phyloP scores from a whole-genome alignment of 37 sponge, comb jelly and placozoan genomes.

The Ianthella basta region DNA sequence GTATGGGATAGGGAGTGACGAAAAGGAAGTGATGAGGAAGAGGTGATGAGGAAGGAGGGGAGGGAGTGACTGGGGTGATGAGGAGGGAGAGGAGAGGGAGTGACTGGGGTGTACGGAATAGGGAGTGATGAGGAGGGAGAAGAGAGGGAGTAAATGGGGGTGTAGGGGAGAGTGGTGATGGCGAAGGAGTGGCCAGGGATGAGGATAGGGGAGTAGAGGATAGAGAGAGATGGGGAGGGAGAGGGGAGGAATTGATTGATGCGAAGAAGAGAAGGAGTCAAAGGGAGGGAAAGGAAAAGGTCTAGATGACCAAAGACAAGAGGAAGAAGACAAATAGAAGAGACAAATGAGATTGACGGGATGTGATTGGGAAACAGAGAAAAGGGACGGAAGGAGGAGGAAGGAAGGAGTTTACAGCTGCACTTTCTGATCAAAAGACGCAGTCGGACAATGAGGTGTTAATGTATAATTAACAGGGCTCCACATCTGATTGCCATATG shows the following conservation, averaged over 20 bases:
- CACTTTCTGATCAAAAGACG: too few species aligned
- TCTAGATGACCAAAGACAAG: too few species aligned
- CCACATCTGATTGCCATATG: too few species aligned
- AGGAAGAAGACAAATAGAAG: too few species aligned
- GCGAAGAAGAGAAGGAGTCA: not conserved
- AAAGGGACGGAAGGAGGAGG: not conserved
- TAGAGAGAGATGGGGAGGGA: slow-evolving; percentile 5
- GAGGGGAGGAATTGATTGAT: not conserved
- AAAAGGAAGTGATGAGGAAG: not conserved
- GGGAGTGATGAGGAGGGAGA: slow-evolving; percentile 42
- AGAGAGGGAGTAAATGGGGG: slow-evolving; percentile 21
- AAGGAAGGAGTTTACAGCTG: too few species aligned
- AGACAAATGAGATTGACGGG: too few species aligned
- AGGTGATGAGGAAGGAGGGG: not conserved
- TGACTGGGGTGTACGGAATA: not conserved
- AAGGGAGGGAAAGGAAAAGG: not conserved
- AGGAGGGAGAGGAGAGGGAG: not conserved
- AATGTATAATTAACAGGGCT: too few species aligned
- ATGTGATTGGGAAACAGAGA: not conserved
- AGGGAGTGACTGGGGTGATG: not conserved
- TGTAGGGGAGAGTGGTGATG: slow-evolving; percentile 15
- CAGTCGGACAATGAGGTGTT: not conserved
- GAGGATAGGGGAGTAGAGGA: not conserved
- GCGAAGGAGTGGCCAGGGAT: not conserved
- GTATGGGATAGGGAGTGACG: not conserved